These are phyloP conservation scores for Passer montanus DNA, from an alignment of 2,113 vertebrate species.

Conservation along the genomic window DNA sequence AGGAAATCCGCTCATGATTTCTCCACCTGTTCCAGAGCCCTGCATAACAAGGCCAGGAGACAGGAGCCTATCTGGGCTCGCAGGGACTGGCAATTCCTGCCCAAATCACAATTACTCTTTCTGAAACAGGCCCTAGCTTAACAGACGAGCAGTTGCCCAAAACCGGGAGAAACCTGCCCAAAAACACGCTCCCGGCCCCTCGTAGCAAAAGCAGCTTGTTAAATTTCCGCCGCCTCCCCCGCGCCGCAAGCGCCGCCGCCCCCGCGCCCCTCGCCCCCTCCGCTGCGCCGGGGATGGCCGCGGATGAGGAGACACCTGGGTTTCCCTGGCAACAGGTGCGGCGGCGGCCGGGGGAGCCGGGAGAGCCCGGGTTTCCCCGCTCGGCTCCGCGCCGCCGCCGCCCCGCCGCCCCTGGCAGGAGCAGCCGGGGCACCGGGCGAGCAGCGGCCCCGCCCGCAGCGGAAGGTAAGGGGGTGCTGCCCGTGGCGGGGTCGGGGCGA, in stretches of 20 bases:
- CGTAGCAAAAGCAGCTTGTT: background rate
- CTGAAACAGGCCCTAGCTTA: background rate
- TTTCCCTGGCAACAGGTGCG: conserved; percentile 69
- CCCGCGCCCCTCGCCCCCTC: background rate
- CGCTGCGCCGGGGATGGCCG: conserved; percentile 4
- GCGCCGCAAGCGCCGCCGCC: background rate
- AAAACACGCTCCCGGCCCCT: background rate
- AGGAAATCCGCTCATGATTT: background rate
- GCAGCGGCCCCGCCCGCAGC: background rate
- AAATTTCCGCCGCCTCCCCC: background rate
- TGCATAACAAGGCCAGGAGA: background rate
- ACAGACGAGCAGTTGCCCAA: background rate
- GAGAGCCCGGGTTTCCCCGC: conserved; percentile 39
- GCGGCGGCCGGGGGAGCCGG: background rate
- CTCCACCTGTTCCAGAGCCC: background rate
- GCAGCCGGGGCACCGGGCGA: background rate
- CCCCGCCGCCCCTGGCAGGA: background rate
- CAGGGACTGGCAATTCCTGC: background rate
- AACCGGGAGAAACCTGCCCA: background rate
- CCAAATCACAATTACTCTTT: background rate
- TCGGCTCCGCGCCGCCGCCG: background rate
- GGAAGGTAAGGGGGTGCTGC: background rate
- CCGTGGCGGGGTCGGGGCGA: background rate
- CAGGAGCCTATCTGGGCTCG: background rate
- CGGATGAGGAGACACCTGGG: conserved; percentile 55